Evolutionary conservation across 1,140 invertebrate genomes (phyloP).

Genomic region (Eumaeus atala): DNA sequence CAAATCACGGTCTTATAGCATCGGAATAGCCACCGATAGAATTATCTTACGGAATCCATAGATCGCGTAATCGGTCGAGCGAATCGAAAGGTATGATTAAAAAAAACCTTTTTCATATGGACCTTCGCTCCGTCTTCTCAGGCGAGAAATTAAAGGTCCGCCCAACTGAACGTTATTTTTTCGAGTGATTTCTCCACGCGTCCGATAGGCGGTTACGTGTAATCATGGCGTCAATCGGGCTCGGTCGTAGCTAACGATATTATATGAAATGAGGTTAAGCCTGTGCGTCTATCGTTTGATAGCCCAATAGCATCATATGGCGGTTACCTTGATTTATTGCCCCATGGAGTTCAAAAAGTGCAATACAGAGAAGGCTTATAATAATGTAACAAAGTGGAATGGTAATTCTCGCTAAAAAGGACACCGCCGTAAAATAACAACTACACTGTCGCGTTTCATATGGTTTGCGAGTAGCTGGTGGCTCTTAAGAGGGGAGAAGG

Average conservation of each 20-base stretch:
- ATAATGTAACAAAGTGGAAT: too few relatives aligned
- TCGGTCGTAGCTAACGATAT: slow-evolving; percentile 2
- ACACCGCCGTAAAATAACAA: too few relatives aligned
- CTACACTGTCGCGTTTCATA: too few relatives aligned
- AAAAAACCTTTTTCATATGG: slow-evolving; percentile 33
- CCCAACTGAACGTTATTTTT: slow-evolving; percentile 33
- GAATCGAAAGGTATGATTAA: slow-evolving; percentile 42
- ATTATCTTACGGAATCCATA: slow-evolving; percentile 25
- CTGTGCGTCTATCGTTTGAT: background rate
- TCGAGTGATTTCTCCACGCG: slow-evolving; percentile 33
- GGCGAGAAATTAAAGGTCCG: slow-evolving; percentile 50
- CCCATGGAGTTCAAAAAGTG: too few relatives aligned
- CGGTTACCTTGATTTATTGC: too few relatives aligned
- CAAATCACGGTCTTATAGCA: slow-evolving; percentile 12
- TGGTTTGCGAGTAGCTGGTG: too few relatives aligned
- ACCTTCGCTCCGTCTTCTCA: slow-evolving; percentile 32
- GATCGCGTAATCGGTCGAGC: slow-evolving; percentile 33
- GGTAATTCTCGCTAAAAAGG: too few relatives aligned
- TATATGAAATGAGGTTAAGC: slow-evolving; percentile 4
- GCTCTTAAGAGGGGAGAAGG: too few relatives aligned
- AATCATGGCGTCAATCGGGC: slow-evolving; percentile 13
- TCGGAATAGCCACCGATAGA: slow-evolving; percentile 20
- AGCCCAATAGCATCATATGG: background rate
- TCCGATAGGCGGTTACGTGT: slow-evolving; percentile 26
- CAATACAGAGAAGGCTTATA: too few relatives aligned